phyloP scores from a whole-genome alignment of 2,113 vertebrate genomes.

The Typhlomys cinereus region DNA sequence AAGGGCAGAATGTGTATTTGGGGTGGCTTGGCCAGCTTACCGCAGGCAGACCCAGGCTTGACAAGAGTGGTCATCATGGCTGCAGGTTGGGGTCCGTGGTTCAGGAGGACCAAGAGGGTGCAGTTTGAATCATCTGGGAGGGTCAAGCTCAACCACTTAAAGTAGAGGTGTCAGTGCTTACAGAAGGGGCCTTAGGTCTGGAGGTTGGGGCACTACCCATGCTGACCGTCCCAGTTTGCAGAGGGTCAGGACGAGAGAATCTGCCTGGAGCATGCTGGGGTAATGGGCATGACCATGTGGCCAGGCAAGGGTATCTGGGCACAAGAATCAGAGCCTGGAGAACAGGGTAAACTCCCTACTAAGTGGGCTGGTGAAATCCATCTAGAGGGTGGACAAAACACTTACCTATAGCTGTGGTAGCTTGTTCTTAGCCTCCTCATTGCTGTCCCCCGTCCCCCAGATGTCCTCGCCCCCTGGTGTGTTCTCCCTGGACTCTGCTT shows the following conservation, averaged over 20 bases:
- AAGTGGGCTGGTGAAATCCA: not conserved
- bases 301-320: not conserved
- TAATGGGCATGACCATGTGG: not conserved
- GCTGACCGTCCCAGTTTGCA: not conserved
- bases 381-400: not conserved
- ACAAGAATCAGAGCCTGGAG: not conserved
- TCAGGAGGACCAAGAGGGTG: not conserved
- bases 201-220: not conserved
- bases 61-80: not conserved
- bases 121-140: not conserved
- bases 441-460: not conserved
- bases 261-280: not conserved
- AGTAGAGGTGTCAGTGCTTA: not conserved
- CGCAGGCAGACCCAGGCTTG: not conserved
- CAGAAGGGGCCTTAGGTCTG: not conserved
- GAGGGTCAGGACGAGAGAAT: too few species aligned
- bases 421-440: not conserved
- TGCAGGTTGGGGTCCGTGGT: not conserved
- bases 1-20: not conserved
- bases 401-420: accelerated
- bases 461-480: not conserved
- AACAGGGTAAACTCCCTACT: not conserved
- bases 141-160: not conserved
- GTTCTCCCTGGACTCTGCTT: not conserved
- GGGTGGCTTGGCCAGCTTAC: not conserved